Evolutionary conservation across 2,888 invertebrate species (phyloP), one percentile per base, ranked within the genome.

Genomic region (Drosophila paucipuncta): DNA sequence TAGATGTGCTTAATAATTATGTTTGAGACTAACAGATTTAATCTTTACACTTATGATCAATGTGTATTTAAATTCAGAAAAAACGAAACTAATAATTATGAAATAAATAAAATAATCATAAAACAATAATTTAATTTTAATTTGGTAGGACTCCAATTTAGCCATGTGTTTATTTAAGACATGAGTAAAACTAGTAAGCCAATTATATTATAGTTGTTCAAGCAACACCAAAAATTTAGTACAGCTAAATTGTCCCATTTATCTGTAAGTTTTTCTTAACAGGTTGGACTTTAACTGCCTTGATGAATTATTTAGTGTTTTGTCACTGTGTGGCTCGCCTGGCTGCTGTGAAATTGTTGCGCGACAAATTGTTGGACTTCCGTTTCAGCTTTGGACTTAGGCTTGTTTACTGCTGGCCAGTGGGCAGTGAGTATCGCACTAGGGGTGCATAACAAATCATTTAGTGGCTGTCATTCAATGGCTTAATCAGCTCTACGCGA

Each of bases 391-490:
- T 80, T 62, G 43, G 64, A 57, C 57, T 52, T 62, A 57, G 28
- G 70, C 82, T 86, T 86, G 87, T 74, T 80, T 73, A 78, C 89
- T 66, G 69, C 57, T 41, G 57, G 53, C 52, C 80, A 59, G 55
- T 60, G 60, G 75, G 72, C 43, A 62, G 65, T 49, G 72, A 33
- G 47, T 13, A 33, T 25, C 30, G 41, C 68, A 70, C 77, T 75
- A 73, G 68, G 58, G 63, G 73, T 75, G 76, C 85, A 91, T 76
- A 87, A 91, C 91, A 89, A 91, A 89, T 90, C 91, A 89, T 77
- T 91, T 89, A 87, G 87, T 71, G 73, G 49, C 90, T 82, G 87
- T 90, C 91, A 90, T 59, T 89, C 82, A 84, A 82, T 72, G 37
- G 73, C 72, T 78, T 74, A 86, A 89, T 87, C 85, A 70, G 68